These are phyloP conservation scores for Thunnus maccoyii DNA, from an alignment of 2,113 vertebrate species.

Conservation along the genomic window DNA sequence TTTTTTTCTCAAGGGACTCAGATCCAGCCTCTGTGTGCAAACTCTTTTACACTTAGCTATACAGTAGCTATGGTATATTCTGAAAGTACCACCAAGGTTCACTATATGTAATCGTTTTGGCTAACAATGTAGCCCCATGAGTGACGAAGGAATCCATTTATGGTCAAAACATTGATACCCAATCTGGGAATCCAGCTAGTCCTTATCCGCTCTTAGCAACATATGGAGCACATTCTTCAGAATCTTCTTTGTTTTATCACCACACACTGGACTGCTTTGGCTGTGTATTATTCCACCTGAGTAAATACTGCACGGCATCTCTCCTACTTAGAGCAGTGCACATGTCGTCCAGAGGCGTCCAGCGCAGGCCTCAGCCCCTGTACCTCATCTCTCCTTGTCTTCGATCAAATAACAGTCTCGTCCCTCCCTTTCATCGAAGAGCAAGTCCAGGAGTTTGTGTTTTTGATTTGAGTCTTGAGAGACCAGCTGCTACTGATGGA, in stretches of 20 bases:
- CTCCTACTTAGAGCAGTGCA: constrained; percentile 82
- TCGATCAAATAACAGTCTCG: constrained; percentile 52
- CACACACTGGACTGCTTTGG: constrained; percentile 82
- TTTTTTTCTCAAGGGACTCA: not conserved
- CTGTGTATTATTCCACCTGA: constrained; percentile 95
- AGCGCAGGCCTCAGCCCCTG: constrained; percentile 12
- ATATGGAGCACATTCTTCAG: constrained; percentile 89
- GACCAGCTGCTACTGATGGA: constrained; percentile 62
- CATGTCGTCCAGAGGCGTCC: constrained; percentile 65
- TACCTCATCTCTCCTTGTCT: constrained; percentile 24
- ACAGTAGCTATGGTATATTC: not conserved
- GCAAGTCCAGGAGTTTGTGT: constrained; percentile 70
- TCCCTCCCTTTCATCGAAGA: constrained; percentile 58
- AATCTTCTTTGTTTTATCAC: constrained; percentile 91
- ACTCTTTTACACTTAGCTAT: not conserved
- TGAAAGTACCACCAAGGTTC: not conserved
- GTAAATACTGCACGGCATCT: constrained; percentile 91
- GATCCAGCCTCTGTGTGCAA: not conserved
- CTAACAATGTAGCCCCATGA: not conserved
- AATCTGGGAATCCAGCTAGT: constrained; percentile 78
- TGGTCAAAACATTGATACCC: constrained; percentile 68
- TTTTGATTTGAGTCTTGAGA: constrained; percentile 77
- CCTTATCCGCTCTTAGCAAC: constrained; percentile 76
- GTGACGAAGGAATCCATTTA: constrained; percentile 62
- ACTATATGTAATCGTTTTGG: constrained; percentile 26